phyloP scores from a whole-genome alignment of 2,113 vertebrate species.

The Cichladusa arquata region DNA sequence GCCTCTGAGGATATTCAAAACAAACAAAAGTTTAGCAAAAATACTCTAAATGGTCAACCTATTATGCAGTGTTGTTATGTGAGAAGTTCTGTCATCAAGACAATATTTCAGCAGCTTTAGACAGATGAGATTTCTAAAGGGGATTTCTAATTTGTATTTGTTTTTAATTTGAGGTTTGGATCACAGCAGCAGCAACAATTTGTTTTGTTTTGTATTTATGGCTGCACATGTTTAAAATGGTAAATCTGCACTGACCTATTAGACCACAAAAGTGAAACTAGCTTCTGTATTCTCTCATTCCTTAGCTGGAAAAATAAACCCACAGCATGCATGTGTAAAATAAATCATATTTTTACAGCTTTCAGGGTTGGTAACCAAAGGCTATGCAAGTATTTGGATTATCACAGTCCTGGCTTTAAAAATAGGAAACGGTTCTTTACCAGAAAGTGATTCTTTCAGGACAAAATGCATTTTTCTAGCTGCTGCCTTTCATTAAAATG shows the following conservation, averaged over 20 bases:
- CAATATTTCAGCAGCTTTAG: conserved; percentile 31
- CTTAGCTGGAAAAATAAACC: conserved; percentile 43
- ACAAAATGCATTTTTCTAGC: conserved; percentile 3
- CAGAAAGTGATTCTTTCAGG: not conserved
- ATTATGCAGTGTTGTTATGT: not conserved
- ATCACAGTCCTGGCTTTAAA: not conserved
- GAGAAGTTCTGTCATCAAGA: conserved; percentile 28
- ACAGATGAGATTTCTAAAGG: conserved; percentile 17
- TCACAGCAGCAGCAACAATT: conserved; percentile 37
- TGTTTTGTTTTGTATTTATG: conserved; percentile 54
- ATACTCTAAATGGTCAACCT: not conserved
- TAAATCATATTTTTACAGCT: conserved; percentile 46
- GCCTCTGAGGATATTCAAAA: not conserved
- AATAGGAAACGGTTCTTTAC: not conserved
- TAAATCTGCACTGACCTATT: conserved; percentile 54
- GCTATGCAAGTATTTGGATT: not conserved
- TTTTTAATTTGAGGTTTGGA: conserved; percentile 65
- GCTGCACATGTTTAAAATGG: conserved; percentile 50
- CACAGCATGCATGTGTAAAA: conserved; percentile 30
- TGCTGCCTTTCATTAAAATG: not conserved
- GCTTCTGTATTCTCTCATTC: conserved; percentile 53
- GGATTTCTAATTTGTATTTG: conserved; percentile 49
- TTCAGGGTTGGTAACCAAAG: not conserved
- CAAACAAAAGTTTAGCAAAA: conserved; percentile 3
- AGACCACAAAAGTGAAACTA: conserved; percentile 52